These are phyloP conservation scores for Cylas formicarius DNA, from an alignment of 1,140 invertebrate genomes.

Conservation along the genomic window DNA sequence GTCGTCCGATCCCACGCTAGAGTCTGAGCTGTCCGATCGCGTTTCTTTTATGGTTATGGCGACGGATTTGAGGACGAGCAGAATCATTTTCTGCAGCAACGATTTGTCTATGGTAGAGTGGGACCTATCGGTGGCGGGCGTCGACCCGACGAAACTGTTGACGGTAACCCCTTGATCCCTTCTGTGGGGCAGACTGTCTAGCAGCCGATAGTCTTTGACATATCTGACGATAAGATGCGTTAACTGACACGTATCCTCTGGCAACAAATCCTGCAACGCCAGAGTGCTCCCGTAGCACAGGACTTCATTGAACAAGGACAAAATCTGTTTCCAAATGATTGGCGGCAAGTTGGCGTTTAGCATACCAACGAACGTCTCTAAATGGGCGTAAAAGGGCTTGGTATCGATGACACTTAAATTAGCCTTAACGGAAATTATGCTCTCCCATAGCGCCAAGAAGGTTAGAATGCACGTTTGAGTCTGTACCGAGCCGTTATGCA, in stretches of 20 bases:
- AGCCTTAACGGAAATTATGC: constrained; percentile 84
- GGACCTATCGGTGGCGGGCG: constrained; percentile 25
- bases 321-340: constrained; percentile 74
- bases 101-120: constrained; percentile 56
- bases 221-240: constrained; percentile 77
- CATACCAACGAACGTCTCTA: constrained; percentile 71
- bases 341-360: constrained; percentile 64
- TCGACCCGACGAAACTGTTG: constrained; percentile 39
- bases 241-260: constrained; percentile 78
- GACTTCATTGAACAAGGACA: constrained; percentile 80
- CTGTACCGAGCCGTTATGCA: constrained; percentile 48
- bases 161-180: constrained; percentile 35
- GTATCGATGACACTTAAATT: constrained; percentile 83
- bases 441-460: constrained; percentile 79
- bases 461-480: constrained; percentile 66
- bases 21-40: constrained; percentile 74
- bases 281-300: constrained; percentile 83
- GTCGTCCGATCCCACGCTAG: constrained; percentile 70
- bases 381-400: constrained; percentile 77
- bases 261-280: constrained; percentile 75
- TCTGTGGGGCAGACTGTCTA: constrained; percentile 59
- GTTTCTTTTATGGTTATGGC: constrained; percentile 87
- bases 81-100: constrained; percentile 74
- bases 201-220: constrained; percentile 73
- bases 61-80: constrained; percentile 79